Evolutionary conservation across 1,140 invertebrate species (phyloP).

Genomic region (Drosophila asahinai): DNA sequence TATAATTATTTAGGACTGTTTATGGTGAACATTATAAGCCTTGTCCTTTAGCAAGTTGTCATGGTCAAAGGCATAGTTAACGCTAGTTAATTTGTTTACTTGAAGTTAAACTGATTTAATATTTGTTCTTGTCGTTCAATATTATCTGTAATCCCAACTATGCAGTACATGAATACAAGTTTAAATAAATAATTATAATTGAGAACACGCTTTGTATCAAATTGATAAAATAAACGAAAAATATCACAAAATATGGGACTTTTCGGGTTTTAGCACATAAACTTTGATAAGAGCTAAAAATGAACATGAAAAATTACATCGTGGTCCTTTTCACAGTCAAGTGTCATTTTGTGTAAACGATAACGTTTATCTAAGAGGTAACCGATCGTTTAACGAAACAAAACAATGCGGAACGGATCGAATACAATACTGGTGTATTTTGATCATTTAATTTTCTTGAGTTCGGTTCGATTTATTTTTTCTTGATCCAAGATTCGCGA

Average conservation of each 20-base stretch:
- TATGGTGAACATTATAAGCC: background rate
- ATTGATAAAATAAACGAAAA: background rate
- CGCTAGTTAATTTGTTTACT: no score
- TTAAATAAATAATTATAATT: background rate
- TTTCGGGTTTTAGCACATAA: background rate
- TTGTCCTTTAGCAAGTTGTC: background rate
- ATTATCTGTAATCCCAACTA: no score
- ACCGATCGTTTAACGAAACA: slow-evolving; percentile 43
- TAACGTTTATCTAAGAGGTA: slow-evolving; percentile 22
- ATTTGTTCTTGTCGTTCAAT: no score
- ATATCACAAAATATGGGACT: background rate
- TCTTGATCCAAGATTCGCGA: background rate
- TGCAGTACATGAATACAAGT: no score
- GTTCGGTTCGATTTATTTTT: background rate
- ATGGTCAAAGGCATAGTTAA: no score
- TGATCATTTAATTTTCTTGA: slow-evolving; percentile 6
- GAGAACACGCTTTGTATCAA: background rate
- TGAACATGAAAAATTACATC: slow-evolving; percentile 77
- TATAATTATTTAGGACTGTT: no score
- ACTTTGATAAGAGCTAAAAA: slow-evolving; percentile 46
- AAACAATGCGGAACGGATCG: slow-evolving; percentile 44
- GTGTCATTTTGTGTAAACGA: slow-evolving; percentile 69
- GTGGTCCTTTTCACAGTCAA: slow-evolving; percentile 82
- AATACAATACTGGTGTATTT: slow-evolving; percentile 29
- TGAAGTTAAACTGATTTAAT: no score